Evolutionary conservation across 2,888 invertebrate genomes (phyloP).

Genomic region (Eucera pruinosa): DNA sequence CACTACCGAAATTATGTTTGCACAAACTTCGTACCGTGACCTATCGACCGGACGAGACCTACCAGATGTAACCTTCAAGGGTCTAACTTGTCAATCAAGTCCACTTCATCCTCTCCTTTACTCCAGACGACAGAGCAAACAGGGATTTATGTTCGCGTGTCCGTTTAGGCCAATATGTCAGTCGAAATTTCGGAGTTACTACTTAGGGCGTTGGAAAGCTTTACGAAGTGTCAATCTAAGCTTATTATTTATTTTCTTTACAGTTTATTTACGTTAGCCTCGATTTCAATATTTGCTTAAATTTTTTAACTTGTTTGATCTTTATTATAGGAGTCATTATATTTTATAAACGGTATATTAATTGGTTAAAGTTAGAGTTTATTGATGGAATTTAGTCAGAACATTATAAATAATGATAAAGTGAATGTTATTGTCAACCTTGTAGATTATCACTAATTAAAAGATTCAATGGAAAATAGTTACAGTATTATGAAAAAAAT

Average conservation of each 20-base stretch:
- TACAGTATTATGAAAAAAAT: too few relatives aligned
- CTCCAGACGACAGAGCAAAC: slow-evolving; percentile 38
- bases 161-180: neutral
- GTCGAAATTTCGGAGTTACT: neutral
- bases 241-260: neutral
- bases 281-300: neutral
- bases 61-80: slow-evolving; percentile 18
- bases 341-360: too few relatives aligned
- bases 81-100: slow-evolving; percentile 36
- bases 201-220: neutral
- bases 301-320: too few relatives aligned
- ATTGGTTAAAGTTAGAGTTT: too few relatives aligned
- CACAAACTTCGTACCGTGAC: slow-evolving; percentile 62
- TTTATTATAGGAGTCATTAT: too few relatives aligned
- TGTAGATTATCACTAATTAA: too few relatives aligned
- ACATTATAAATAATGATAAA: too few relatives aligned
- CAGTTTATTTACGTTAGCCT: neutral
- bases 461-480: too few relatives aligned
- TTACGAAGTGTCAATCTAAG: neutral
- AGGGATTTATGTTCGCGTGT: slow-evolving; percentile 23
- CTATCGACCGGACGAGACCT: slow-evolving; percentile 60
- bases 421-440: too few relatives aligned
- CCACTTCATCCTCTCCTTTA: slow-evolving; percentile 22
- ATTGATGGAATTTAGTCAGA: too few relatives aligned
- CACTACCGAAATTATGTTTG: slow-evolving; percentile 73